A percentile compares a stretch with the other conserved stretches of the same genome.
phyloP scores from a whole-genome alignment of 2,888 invertebrate genomes.

The Thymelicus sylvestris region DNA sequence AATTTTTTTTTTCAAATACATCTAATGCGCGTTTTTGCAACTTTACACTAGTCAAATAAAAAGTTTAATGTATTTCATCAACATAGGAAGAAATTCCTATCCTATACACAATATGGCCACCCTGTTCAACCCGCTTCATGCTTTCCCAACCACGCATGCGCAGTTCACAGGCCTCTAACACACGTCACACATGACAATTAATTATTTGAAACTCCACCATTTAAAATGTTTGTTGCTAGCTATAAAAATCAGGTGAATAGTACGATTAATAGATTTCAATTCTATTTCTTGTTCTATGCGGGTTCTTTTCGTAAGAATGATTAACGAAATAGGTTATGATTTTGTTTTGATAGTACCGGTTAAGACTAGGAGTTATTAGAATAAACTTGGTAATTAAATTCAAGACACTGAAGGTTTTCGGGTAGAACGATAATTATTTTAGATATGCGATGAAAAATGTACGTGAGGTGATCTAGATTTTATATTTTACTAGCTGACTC shows the following conservation, averaged over 20 bases:
- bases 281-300: neutral
- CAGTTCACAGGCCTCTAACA: slow-evolving; percentile 55
- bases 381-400: too few relatives aligned
- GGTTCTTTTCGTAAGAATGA: too few relatives aligned
- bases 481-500: too few relatives aligned
- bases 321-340: too few relatives aligned
- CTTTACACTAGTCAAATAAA: neutral
- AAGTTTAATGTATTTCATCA: neutral
- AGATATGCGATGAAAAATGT: too few relatives aligned
- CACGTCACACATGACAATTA: slow-evolving; percentile 60
- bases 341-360: too few relatives aligned
- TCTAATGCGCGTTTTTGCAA: neutral
- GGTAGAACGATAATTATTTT: too few relatives aligned
- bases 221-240: slow-evolving; percentile 34
- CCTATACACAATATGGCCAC: slow-evolving; percentile 45
- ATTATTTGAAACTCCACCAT: slow-evolving; percentile 65
- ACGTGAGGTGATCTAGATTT: too few relatives aligned
- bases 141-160: slow-evolving; percentile 67
- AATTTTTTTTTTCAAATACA: too few relatives aligned
- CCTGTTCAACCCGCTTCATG: slow-evolving; percentile 65
- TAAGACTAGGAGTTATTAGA: too few relatives aligned
- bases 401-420: too few relatives aligned
- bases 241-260: slow-evolving; percentile 12
- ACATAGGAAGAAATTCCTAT: neutral
- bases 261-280: neutral